Percentiles rank a stretch among this genome's conserved stretches.
Conservation (phyloP, 2,113 vertebrate genomes). For the Ibidorhyncha struthersii region DNA sequence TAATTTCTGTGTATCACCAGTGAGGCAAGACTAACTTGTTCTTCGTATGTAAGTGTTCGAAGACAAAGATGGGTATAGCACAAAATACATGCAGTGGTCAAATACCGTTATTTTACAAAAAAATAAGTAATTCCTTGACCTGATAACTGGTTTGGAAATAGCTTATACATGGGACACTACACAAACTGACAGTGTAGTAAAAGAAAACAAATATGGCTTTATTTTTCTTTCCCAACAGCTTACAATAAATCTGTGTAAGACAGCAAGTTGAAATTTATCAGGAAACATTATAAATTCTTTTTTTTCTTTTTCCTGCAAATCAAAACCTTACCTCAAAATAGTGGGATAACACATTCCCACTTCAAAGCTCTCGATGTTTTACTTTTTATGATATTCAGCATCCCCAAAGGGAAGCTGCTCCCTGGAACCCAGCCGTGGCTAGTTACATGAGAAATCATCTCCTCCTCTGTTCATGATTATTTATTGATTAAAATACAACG, state of each 20-base stretch:
- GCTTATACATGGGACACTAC: background rate
- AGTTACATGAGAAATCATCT: background rate
- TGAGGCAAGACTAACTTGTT: background rate
- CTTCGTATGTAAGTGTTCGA: background rate
- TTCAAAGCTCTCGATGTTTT: background rate
- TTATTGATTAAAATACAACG: conserved; percentile 4
- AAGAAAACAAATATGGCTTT: background rate
- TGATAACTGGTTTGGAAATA: background rate
- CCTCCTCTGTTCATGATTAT: background rate
- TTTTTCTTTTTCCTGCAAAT: background rate
- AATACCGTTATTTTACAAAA: background rate
- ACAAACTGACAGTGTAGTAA: background rate
- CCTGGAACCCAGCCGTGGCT: background rate
- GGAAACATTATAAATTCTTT: background rate
- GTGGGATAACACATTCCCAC: background rate
- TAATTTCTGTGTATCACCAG: background rate
- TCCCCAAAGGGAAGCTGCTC: background rate
- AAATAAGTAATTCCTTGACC: background rate
- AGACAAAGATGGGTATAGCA: background rate
- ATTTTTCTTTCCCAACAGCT: background rate
- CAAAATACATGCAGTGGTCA: background rate
- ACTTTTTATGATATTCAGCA: background rate
- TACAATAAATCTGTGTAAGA: background rate
- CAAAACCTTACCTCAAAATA: background rate
- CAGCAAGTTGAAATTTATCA: background rate